Base-by-base conservation (phyloP, 1,140 invertebrate species). In the Phortica variegata region DNA sequence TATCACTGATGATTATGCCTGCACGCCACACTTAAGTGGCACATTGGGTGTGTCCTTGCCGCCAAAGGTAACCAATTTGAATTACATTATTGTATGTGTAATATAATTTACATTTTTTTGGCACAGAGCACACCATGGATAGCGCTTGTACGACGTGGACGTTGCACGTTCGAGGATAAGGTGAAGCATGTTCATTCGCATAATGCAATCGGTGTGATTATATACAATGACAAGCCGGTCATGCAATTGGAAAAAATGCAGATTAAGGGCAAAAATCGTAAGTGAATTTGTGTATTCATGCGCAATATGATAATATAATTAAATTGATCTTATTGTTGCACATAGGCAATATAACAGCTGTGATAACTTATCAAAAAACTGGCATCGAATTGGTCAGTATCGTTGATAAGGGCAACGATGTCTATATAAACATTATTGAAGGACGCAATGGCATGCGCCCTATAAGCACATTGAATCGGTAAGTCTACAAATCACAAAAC, bases 151-250 rank as follows among this genome's bases (percentile, higher is more conserved):
- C 81, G 83, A 53, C 75, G 87, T 13, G 89, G 88, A 18, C 61
- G 60, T 34, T 91, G 89, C 75, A 85, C 85, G 55, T 89, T 89
- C 66, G 85, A 88, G 61, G 81, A 83, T 37, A 91, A 91, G 77
- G 80, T 82, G 38, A 81, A 85, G 55, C 85, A 90, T 74, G 87
- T 87, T 12, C 83, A 81, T 63, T 75, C 77, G 26, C 82, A 80
- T 43, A 86, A 86, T 59, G 89, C 88, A 2, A 80, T 81, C 0
- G 89, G 84, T 0, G 84, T 89, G 12, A 81, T 91, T 23, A 82
- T 91, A 9, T 91, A 90, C 77, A 87, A 90, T 72, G 84, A 87
- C 73, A 78, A 84, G 36, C 81, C 84, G 32, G 80, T 82, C 16
- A 77, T 79, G n/a, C 69, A 74, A 20, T 73, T 88, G 55, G 85